These are phyloP conservation scores for Numenius phaeopus DNA, from an alignment of 2,797 vertebrate species.

Conservation along the genomic window DNA sequence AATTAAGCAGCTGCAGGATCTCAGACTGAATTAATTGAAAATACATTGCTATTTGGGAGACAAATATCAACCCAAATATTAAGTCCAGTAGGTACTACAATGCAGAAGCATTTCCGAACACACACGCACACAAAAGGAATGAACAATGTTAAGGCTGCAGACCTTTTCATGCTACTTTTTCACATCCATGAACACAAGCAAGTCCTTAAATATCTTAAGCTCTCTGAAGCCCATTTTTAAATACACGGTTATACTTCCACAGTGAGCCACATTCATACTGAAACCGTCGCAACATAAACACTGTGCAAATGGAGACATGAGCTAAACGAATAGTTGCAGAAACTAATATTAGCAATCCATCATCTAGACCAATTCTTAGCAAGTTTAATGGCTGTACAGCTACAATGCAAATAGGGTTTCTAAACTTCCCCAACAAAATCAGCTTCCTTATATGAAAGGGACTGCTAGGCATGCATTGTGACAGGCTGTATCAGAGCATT, in stretches of 20 bases:
- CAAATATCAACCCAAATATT: background rate
- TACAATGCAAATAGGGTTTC: background rate
- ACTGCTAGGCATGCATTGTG: background rate
- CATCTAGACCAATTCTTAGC: background rate
- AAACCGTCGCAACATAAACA: background rate
- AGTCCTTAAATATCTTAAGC: background rate
- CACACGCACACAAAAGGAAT: background rate
- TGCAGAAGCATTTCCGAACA: background rate
- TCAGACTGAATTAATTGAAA: background rate
- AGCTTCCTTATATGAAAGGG: background rate
- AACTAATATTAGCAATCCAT: background rate
- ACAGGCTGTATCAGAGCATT: background rate
- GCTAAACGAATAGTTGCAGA: background rate
- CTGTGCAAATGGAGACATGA: background rate
- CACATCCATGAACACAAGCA: background rate
- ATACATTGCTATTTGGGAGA: background rate
- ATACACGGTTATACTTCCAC: background rate
- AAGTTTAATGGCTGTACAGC: background rate
- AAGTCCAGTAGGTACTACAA: background rate
- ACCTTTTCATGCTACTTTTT: background rate
- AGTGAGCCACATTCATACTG: background rate
- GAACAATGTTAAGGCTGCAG: background rate
- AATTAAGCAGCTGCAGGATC: background rate
- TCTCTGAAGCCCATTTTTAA: background rate
- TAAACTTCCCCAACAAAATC: background rate